Conservation (phyloP, 2,113 vertebrate species). For the Colossoma macropomum region DNA sequence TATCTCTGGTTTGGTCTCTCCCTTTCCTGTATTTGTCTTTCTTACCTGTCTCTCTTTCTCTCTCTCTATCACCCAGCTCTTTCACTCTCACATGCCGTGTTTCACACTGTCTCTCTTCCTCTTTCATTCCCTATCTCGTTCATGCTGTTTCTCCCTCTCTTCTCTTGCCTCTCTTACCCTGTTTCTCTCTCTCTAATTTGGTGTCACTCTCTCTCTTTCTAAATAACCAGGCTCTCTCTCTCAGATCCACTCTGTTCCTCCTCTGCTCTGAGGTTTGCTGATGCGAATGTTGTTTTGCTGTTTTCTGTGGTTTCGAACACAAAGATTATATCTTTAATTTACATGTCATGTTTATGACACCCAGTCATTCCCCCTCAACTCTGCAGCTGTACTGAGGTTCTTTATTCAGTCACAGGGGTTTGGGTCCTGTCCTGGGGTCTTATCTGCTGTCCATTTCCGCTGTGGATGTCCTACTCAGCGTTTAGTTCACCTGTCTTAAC, state of each 20-base stretch:
- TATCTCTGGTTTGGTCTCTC: no score
- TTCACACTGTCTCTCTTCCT: no score
- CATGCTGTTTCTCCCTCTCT: background rate
- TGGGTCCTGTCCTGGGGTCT: background rate
- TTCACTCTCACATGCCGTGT: no score
- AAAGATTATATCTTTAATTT: no score
- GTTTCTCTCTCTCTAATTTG: background rate
- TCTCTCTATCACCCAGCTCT: no score
- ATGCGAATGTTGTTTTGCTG: no score
- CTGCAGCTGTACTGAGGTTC: background rate
- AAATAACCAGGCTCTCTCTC: no score
- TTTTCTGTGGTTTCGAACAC: no score
- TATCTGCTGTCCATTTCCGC: background rate
- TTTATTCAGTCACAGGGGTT: background rate
- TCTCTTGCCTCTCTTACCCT: background rate
- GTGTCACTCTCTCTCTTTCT: no score
- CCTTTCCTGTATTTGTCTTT: background rate
- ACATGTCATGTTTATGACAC: no score
- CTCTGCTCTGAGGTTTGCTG: background rate
- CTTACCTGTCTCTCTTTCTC: no score
- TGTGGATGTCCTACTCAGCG: background rate
- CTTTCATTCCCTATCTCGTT: background rate
- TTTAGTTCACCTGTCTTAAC: background rate
- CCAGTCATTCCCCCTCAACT: no score
- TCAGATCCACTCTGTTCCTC: background rate